Evolutionary conservation across 2,113 vertebrate genomes (phyloP), one percentile per base, ranked within the genome.

Genomic region (Macaca mulatta): DNA sequence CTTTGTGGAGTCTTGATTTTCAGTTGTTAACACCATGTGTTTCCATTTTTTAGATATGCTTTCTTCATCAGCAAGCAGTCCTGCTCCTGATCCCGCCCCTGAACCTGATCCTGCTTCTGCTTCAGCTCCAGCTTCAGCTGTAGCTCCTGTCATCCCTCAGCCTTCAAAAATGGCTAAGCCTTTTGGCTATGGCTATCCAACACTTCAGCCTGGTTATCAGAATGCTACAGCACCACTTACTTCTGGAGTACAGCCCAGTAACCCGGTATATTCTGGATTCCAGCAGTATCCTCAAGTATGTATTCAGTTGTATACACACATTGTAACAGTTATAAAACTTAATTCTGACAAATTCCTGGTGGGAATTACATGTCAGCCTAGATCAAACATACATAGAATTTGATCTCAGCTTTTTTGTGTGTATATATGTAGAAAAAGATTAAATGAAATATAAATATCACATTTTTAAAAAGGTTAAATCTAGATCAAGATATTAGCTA

Each of bases 101-200:
- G 97, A 97, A 2, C 94, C 98, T 3, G 98, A 99, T 2, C 81
- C 98, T 40, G 96, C 97, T 30, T 30, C 75, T 8, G 16, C 59
- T 69, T 74, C 89, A 38, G 80, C 98, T 98, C 98, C 98, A 2
- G 98, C 99, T 57, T 98, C 98, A 77, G 98, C 99, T 52, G 98
- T 98, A 75, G 77, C 98, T 97, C 98, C 99, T 3, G 96, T 99
- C 75, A 97, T 98, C 72, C 95, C 98, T 16, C 99, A 99, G 6
- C 92, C 98, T 59, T 93, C 99, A 89, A 99, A 99, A 97, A 94
- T 98, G 78, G 97, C 98, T 14, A 99, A 99, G 30, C 99, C 99
- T 35, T 99, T 99, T 98, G 99, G 99, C 96, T 99, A 99, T 90
- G 99, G 99, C 52, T 99, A 99, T 97, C 99, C 99, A 35, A 55